These are phyloP conservation scores for Psittacula echo DNA, from an alignment of 2,797 vertebrate species.

Conservation along the genomic window DNA sequence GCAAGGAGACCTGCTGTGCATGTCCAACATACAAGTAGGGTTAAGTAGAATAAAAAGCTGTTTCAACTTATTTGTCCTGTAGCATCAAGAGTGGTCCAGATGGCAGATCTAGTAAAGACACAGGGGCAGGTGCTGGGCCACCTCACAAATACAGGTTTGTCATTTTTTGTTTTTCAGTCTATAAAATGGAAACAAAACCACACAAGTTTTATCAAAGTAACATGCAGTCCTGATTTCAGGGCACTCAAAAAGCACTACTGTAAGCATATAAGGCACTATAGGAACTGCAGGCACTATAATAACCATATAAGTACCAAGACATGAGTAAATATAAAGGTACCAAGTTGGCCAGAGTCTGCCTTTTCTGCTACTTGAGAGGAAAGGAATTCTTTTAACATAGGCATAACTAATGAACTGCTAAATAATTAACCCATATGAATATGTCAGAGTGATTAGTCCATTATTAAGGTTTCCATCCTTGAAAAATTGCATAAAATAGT, in stretches of 20 bases:
- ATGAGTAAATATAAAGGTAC: background rate
- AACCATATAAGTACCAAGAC: background rate
- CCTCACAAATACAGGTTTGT: background rate
- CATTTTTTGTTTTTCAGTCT: background rate
- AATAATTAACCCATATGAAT: constrained; percentile 4
- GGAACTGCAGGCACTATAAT: background rate
- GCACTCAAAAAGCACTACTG: background rate
- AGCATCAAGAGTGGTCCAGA: background rate
- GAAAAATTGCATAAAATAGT: background rate
- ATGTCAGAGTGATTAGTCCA: background rate
- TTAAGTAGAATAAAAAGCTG: background rate
- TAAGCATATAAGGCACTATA: background rate
- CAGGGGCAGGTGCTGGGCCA: background rate
- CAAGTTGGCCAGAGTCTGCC: background rate
- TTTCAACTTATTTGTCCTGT: background rate
- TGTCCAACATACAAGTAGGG: fast-evolving
- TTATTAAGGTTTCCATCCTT: background rate
- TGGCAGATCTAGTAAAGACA: background rate
- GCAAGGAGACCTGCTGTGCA: background rate
- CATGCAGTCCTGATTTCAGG: background rate
- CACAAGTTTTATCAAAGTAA: background rate
- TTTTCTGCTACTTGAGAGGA: background rate
- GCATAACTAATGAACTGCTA: background rate
- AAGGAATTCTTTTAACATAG: background rate
- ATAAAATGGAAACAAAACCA: background rate